Evolutionary conservation across 2,888 invertebrate genomes (phyloP).

Genomic region (Hanleya hanleyi): DNA sequence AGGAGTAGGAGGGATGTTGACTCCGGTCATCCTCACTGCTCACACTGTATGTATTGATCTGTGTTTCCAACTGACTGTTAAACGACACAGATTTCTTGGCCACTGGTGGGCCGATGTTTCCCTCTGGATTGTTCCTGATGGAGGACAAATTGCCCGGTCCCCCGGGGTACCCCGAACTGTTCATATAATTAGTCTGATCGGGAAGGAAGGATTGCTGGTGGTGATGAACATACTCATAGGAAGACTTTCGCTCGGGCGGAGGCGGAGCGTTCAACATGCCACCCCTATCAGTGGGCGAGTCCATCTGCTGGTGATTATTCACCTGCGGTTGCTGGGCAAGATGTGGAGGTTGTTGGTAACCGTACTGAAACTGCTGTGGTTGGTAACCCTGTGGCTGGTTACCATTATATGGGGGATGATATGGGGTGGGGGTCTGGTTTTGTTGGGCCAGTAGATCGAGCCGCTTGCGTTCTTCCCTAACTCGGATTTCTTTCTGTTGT

Average conservation of each 20-base stretch:
- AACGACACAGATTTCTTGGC: slow-evolving; percentile 74
- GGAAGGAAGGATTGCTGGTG: slow-evolving; percentile 10
- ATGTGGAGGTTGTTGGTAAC: slow-evolving; percentile 47
- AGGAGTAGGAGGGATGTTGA: slow-evolving; percentile 46
- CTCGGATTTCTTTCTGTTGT: slow-evolving; percentile 55
- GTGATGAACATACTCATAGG: slow-evolving; percentile 89
- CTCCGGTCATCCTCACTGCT: slow-evolving; percentile 43
- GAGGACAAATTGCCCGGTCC: no score
- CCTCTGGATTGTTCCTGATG: not conserved
- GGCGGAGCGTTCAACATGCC: slow-evolving; percentile 73
- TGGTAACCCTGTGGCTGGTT: slow-evolving; percentile 34
- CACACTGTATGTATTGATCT: slow-evolving; percentile 52
- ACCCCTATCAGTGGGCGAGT: not conserved
- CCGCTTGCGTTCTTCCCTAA: slow-evolving; percentile 53
- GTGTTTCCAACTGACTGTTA: slow-evolving; percentile 72
- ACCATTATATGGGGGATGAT: not conserved
- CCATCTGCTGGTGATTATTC: not conserved
- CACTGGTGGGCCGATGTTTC: slow-evolving; percentile 27
- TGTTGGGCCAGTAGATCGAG: slow-evolving; percentile 46
- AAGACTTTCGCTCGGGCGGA: slow-evolving; percentile 91
- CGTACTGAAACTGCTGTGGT: not conserved
- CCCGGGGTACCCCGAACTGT: not conserved
- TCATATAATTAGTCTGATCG: not conserved
- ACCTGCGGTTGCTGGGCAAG: slow-evolving; percentile 33
- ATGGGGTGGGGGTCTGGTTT: not conserved